phyloP scores from a whole-genome alignment of 2,113 vertebrate species.

The Himantopus leucocephalus region DNA sequence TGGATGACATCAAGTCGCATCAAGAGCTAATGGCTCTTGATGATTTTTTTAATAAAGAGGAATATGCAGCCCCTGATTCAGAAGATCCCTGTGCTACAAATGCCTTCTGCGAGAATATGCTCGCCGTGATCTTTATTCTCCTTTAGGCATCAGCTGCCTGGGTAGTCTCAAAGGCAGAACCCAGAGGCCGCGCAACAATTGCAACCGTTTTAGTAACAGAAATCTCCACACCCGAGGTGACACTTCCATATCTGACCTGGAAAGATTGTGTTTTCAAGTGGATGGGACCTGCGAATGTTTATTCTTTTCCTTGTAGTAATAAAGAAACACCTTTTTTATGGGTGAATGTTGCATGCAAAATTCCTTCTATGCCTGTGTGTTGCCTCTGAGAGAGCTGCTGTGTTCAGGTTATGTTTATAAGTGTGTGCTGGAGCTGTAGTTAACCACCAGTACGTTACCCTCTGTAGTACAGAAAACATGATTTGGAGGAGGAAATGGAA shows the following conservation, averaged over 20 bases:
- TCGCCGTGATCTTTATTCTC: background rate
- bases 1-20: background rate
- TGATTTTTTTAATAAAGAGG: background rate
- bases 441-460: background rate
- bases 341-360: background rate
- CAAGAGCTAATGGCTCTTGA: background rate
- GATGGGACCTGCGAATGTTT: rapidly evolving
- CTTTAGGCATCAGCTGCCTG: background rate
- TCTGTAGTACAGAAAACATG: background rate
- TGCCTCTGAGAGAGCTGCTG: rapidly evolving
- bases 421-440: background rate
- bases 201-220: background rate
- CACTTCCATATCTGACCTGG: background rate
- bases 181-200: background rate
- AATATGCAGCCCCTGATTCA: background rate
- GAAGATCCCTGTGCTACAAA: background rate
- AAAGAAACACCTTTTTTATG: background rate
- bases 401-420: background rate
- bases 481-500: background rate
- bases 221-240: background rate
- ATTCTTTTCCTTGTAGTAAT: background rate
- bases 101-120: rapidly evolving
- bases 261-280: background rate
- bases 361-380: background rate
- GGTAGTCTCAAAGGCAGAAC: background rate